Evolutionary conservation across 2,888 invertebrate genomes (phyloP).

Genomic region (Blastobasis lacticolella): DNA sequence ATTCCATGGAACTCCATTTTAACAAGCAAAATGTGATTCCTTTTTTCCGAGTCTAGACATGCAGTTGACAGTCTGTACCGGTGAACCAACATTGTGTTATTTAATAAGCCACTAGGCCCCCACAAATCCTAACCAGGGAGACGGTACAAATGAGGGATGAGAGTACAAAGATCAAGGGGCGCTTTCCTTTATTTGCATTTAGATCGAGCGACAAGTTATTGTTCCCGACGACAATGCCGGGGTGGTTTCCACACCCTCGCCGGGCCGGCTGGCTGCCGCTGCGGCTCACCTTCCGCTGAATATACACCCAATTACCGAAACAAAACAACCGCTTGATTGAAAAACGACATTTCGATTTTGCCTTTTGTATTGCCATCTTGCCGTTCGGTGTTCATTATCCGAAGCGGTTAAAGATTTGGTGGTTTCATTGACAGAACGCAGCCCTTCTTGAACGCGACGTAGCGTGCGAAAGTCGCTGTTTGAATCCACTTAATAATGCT

Average conservation of each 20-base stretch:
- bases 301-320: constrained; percentile 15
- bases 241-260: constrained; percentile 7
- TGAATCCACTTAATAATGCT: no score
- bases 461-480: no score
- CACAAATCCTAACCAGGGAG: constrained; percentile 24
- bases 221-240: constrained; percentile 22
- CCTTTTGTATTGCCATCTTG: no score
- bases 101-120: constrained; percentile 36
- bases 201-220: constrained; percentile 60
- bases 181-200: constrained; percentile 60
- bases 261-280: constrained; percentile 22
- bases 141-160: constrained; percentile 60
- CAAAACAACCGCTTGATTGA: neutral
- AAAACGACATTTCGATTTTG: no score
- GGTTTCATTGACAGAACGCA: no score
- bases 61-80: no score
- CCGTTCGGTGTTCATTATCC: no score
- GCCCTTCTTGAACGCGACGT: no score
- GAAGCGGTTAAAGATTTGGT: no score
- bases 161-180: constrained; percentile 53
- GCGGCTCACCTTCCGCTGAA: constrained; percentile 36
- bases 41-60: no score
- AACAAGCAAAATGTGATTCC: no score
- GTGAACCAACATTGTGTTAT: constrained; percentile 14
- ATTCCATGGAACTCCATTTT: no score